Base-by-base conservation (phyloP, 1,140 invertebrate genomes). In the Ganaspis sp. region DNA sequence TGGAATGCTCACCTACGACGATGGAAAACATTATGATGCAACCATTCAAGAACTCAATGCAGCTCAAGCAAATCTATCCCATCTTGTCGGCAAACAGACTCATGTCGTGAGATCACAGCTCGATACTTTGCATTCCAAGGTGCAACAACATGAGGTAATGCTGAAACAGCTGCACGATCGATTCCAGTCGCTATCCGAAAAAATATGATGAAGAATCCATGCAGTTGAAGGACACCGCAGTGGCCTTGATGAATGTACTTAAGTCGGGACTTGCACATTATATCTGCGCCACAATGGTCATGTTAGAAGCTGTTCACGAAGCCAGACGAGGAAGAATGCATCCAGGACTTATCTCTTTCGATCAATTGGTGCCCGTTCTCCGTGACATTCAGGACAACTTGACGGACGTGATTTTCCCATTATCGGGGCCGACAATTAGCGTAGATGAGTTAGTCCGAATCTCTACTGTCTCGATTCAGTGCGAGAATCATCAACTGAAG, bases 401-500 rank as follows among this genome's bases (percentile, higher is more conserved):
- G 9, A 12, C 8, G 8, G n/a, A n/a, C 4, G 11, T 45, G 0
- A n/a, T 0, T 12, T 45, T 15, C 42, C 42, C 42, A 15, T 1
- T 45, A 3, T 2, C 42, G 0, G 42, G 42, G 0, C 42, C 42
- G 15, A 45, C 11, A 6, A 12, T 45, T 12, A 45, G 42, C 42
- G 2, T 45, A 0, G 9, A 45, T 4, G 42, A 42, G 19, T 3
- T 58, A n/a, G 17, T n/a, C 23, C 26, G 11, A 74, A 58, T 74
- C 73, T 64, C 38, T 38, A 42, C 12, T 75, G 9, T 3, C 19
- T 21, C 6, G 4, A 23, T 64, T 0, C 17, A 34, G 54, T 45
- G 45, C 42, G 19, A 74, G 26, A 70, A 70, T 9, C 21, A 58
- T 49, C 4, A 11, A 26, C 54, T 53, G 38, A 38, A 73, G 19